Conservation (phyloP, 2,797 vertebrate species). For the Spheniscus humboldti region DNA sequence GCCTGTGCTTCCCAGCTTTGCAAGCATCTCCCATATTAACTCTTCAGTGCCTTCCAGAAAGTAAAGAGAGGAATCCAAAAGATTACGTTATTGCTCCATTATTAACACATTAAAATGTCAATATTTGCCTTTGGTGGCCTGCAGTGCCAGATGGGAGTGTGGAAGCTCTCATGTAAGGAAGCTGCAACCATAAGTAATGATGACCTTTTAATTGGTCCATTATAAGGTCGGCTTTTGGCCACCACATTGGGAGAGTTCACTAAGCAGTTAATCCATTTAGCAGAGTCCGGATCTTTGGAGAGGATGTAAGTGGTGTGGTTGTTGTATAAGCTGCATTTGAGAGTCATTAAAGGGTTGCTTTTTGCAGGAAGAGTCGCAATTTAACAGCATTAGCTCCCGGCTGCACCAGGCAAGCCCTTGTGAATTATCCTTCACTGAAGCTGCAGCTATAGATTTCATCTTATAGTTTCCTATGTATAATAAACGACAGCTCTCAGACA, state of each 20-base stretch:
- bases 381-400: background rate
- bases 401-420: background rate
- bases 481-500: slow-evolving; percentile 14
- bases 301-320: slow-evolving; percentile 19
- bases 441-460: slow-evolving; percentile 31
- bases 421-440: slow-evolving; percentile 7
- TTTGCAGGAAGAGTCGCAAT: background rate
- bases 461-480: background rate
- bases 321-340: background rate
- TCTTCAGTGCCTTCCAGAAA: background rate
- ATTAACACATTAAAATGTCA: background rate
- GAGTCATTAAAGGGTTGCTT: slow-evolving; percentile 41
- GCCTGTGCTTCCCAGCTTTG: background rate
- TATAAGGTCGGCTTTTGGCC: background rate
- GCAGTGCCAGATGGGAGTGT: background rate
- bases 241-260: background rate
- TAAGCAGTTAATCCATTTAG: slow-evolving; percentile 57
- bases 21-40: background rate
- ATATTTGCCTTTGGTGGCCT: background rate
- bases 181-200: background rate
- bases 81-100: background rate
- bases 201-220: slow-evolving; percentile 46
- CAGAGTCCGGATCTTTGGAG: background rate
- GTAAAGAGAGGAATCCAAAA: background rate
- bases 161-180: background rate